phyloP scores from a whole-genome alignment of 2,888 invertebrate genomes.

The Troides oblongomaculatus region DNA sequence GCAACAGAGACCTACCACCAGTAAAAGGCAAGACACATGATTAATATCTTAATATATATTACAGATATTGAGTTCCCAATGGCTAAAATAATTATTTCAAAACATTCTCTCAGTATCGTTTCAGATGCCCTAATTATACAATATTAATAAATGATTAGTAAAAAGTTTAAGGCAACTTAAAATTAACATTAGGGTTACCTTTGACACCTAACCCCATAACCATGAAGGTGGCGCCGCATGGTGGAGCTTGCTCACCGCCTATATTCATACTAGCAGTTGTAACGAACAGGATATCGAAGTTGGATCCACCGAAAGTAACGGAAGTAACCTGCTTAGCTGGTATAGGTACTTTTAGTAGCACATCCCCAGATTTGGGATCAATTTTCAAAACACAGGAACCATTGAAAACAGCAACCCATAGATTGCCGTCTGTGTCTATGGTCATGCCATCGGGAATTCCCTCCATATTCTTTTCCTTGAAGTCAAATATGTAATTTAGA shows the following conservation, averaged over 20 bases:
- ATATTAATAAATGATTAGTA: too few relatives aligned
- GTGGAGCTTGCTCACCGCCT: conserved; percentile 59
- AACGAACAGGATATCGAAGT: conserved; percentile 84
- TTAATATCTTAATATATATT: too few relatives aligned
- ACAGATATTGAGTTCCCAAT: too few relatives aligned
- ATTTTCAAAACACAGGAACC: conserved; percentile 80
- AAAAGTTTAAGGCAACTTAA: conserved; percentile 38
- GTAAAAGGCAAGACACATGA: too few relatives aligned
- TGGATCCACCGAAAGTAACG: conserved; percentile 85
- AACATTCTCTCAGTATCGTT: too few relatives aligned
- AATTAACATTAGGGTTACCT: conserved; percentile 66
- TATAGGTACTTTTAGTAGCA: conserved; percentile 80
- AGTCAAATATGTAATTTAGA: conserved; percentile 80
- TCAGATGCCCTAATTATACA: too few relatives aligned
- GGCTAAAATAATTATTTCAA: too few relatives aligned
- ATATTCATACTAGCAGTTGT: conserved; percentile 75
- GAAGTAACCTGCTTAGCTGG: conserved; percentile 84
- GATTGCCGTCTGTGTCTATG: conserved; percentile 86
- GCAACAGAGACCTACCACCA: too few relatives aligned
- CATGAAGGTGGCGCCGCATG: conserved; percentile 81
- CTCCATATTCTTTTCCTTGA: conserved; percentile 60
- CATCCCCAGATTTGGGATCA: conserved; percentile 75
- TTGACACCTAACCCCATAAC: conserved; percentile 81
- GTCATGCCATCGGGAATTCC: conserved; percentile 86
- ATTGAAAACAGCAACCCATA: conserved; percentile 87